Base-by-base conservation (phyloP, 1,140 invertebrate species). In the Glomeris maerens region DNA sequence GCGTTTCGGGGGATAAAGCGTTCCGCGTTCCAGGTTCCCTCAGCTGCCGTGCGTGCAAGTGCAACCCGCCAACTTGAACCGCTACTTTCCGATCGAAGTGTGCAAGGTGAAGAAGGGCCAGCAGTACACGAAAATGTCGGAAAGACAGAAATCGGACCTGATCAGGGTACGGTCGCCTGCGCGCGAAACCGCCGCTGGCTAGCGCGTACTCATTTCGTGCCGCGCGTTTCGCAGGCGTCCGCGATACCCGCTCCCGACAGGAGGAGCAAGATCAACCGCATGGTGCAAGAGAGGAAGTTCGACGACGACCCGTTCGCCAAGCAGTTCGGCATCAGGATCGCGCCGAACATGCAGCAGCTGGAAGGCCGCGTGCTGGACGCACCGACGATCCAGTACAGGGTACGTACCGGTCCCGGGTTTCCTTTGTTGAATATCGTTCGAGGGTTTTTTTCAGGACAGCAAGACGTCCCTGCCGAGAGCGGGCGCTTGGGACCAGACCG, bases 41-140 rank as follows among this genome's bases (percentile, higher is more conserved):
- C 23, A 23, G 10, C 28, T 49, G 20, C 48, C 40, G 7, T 49
- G 48, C 23, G n/a, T 49, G 3, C 48, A 49, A 49, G 48, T 40
- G 4, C 38, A 47, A 10, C 48, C 48, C 2, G 38, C 36, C 7
- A 40, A 49, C 14, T 41, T 41, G 27, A 36, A 49, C 22, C 31
- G 48, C 7, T 49, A 49, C 22, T 25, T 49, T 7, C 48, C 48
- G 44, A 42, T 49, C 36, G 48, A 49, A 22, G 48, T 49, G 20
- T 50, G 49, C 36, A 5, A 3, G 10, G 36, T 50, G n/a, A 3
- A 10, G 4, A 7, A 3, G 5, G 49, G 49, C 13, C 49, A 50
- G 26, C 49, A 50, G 22, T 45, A 7, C 3, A 50, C 29, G 27
- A 50, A 31, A n/a, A 3, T 50, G 4, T 5, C 40, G 5, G 49